phyloP scores from a whole-genome alignment of 2,797 vertebrate genomes.

The Lacerta viridis region DNA sequence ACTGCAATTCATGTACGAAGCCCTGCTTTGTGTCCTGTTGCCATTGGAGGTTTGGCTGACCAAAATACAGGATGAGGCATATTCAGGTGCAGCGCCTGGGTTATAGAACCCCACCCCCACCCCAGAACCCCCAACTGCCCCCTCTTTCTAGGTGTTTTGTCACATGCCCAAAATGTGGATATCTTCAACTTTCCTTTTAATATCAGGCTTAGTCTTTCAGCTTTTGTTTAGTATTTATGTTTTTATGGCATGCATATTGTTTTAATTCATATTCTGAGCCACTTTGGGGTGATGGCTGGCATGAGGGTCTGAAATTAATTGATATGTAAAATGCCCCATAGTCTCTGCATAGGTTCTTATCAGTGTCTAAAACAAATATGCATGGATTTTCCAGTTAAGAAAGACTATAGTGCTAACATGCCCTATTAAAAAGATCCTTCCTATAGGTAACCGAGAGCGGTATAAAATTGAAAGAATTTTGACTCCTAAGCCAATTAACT shows the following conservation, averaged over 20 bases:
- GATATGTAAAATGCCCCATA: not conserved
- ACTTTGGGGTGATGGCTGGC: no score
- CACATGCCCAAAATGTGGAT: not conserved
- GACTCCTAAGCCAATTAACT: constrained; percentile 25
- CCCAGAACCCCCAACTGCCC: not conserved
- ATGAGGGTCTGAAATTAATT: not conserved
- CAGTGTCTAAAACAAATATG: constrained; percentile 14
- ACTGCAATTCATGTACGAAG: not conserved
- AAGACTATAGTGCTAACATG: not conserved
- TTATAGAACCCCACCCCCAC: not conserved
- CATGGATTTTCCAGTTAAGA: not conserved
- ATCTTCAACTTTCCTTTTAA: not conserved
- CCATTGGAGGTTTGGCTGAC: not conserved
- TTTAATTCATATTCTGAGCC: not conserved
- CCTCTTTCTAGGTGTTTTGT: not conserved
- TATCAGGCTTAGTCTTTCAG: not conserved
- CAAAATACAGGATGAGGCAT: no score
- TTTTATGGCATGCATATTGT: not conserved
- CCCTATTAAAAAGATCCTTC: constrained; percentile 9
- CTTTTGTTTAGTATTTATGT: not conserved
- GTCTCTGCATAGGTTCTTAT: not conserved
- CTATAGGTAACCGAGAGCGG: not conserved
- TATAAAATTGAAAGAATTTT: not conserved
- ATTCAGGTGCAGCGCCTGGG: not conserved
- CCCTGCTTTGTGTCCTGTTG: not conserved